Base-by-base conservation (phyloP, 1,140 invertebrate genomes). In the Drosophila lini region DNA sequence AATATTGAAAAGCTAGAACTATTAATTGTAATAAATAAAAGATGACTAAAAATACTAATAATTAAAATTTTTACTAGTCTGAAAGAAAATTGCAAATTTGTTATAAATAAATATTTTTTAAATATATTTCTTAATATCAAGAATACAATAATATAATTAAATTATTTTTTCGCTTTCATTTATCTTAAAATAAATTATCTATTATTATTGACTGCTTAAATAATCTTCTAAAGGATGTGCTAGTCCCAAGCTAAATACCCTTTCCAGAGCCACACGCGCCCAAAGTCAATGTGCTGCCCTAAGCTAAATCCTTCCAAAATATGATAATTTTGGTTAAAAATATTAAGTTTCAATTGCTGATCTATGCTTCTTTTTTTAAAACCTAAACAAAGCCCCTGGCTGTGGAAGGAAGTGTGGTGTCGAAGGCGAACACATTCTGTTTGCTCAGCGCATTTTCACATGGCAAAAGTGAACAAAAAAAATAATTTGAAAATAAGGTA, bases 361-460 rank as follows among this genome's bases (percentile, higher is more conserved):
- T 69, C 38, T 36, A 42, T 38, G 19, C 38, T 32, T 34, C 1
- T 41, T 25, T 10, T 47, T 47, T 56, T 36, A 10, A n/a, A 31
- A 36, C 25, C 22, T 47, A 45, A 58, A 83, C 81, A 83, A 83
- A 68, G 80, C 44, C 55, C 10, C n/a, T 42, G 65, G 62, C 74
- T 82, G 53, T 82, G 50, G 48, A 59, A 25, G 62, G 36, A 81
- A 74, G 25, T 63, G 32, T 45, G 47, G 40, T 10, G 15, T 28
- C 42, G 47, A 38, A 25, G 32, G 32, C 15, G 15, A 41, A 64
- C 53, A 64, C 53, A 76, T 85, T 52, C 65, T 84, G 64, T 84
- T 85, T 85, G 62, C 74, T 67, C 57, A 80, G 74, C 50, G 63
- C 40, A 84, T 85, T 85, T 81, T 85, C 78, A 81, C 69, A 68